Percentiles rank a stretch among this genome's conserved stretches.
phyloP scores from a whole-genome alignment of 2,113 vertebrate genomes.

The Alligator sinensis region DNA sequence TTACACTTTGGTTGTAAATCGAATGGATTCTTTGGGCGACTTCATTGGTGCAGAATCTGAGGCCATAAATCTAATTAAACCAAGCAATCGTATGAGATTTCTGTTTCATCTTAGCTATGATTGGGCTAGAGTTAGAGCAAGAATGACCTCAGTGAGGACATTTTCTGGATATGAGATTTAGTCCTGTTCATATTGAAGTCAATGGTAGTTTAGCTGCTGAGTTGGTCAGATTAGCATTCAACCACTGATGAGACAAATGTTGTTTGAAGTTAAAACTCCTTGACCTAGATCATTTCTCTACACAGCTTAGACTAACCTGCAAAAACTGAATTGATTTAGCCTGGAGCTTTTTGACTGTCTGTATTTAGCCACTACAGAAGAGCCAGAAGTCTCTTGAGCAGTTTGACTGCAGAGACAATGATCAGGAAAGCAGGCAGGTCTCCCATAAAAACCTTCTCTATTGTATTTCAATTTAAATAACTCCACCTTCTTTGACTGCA shows the following conservation, averaged over 20 bases:
- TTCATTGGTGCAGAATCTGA: conserved; percentile 64
- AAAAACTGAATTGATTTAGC: no score
- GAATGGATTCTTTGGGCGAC: conserved; percentile 55
- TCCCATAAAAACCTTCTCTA: neutral
- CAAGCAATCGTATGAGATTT: conserved; percentile 62
- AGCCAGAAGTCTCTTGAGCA: no score
- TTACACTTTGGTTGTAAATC: conserved; percentile 46
- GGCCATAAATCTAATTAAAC: conserved; percentile 71
- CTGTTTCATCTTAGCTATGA: conserved; percentile 60
- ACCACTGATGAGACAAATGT: conserved; percentile 44
- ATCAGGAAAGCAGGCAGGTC: neutral
- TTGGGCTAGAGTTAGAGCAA: conserved; percentile 69
- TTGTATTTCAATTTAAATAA: neutral
- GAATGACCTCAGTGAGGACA: conserved; percentile 55
- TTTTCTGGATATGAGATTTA: conserved; percentile 65
- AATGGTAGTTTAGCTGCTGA: conserved; percentile 35
- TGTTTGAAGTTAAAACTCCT: conserved; percentile 22
- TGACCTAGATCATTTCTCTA: conserved; percentile 27
- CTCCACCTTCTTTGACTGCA: neutral
- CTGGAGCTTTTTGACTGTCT: no score
- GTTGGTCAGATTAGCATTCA: conserved; percentile 35
- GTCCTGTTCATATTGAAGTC: conserved; percentile 46
- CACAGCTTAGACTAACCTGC: no score
- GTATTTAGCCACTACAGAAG: no score
- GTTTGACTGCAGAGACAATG: no score